These are phyloP conservation scores for Campylorhamphus procurvoides DNA, from an alignment of 2,113 vertebrate genomes.

Conservation along the genomic window DNA sequence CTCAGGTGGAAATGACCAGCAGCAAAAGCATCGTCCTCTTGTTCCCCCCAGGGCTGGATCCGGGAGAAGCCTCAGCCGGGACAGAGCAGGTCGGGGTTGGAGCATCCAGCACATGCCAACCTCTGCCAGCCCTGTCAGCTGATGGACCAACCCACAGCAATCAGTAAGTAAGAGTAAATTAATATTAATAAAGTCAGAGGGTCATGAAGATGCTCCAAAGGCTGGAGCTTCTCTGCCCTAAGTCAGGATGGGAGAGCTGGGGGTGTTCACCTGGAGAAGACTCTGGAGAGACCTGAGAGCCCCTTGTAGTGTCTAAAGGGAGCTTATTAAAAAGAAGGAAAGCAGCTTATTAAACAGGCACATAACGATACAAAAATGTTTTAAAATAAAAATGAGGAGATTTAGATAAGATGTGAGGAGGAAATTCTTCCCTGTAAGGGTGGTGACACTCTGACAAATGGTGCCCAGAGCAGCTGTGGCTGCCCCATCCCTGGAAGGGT, in stretches of 20 bases:
- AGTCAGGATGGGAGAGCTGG: background rate
- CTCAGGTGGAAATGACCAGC: conserved; percentile 33
- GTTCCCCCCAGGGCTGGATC: background rate
- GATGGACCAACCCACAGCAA: rapidly evolving
- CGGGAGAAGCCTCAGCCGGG: background rate
- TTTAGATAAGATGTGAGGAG: rapidly evolving
- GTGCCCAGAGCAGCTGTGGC: background rate
- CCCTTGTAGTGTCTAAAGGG: background rate
- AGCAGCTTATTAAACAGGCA: background rate
- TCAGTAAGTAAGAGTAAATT: background rate
- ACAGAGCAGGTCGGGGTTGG: rapidly evolving
- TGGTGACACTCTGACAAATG: background rate
- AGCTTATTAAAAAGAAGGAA: rapidly evolving
- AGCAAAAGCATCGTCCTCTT: background rate
- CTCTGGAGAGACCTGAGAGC: background rate
- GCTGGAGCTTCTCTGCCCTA: background rate
- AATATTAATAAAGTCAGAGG: background rate
- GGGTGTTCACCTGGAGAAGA: background rate
- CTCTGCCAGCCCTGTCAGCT: background rate
- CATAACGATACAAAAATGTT: background rate
- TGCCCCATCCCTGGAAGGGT: background rate
- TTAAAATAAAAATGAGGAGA: background rate
- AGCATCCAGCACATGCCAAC: background rate
- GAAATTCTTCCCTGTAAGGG: background rate
- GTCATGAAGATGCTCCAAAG: background rate